Base-by-base conservation (phyloP, 2,113 vertebrate species). In the Nestor notabilis region DNA sequence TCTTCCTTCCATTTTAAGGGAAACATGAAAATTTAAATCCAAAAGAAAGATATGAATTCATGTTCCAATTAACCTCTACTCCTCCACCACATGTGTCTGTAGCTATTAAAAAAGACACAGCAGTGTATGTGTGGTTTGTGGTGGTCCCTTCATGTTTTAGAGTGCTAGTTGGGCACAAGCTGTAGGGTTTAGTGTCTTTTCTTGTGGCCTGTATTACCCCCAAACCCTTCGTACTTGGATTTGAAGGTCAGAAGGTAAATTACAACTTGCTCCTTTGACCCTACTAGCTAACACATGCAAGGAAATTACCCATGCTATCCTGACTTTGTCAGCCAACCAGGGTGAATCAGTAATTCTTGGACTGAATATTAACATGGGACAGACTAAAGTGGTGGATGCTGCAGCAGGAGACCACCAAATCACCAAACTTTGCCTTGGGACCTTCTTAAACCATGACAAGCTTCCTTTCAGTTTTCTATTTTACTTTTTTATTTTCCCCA, bases 401-500 rank as follows among this genome's bases (percentile, higher is more conserved):
- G 24, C 5, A 70, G 9, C 33, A 80, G 3, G 6, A 35, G 33
- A 49, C 35, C 39, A 87, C 11, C 52, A 68, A 35, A 56, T 33
- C 35, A 28, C 10, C 28, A 13, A 16, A 19, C 4, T 47, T 63
- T 75, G 55, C 29, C 33, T 25, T 60, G 23, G 13, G 17, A 7
- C 9, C 33, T 66, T 84, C 56, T 35, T 35, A 35, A 35, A 35
- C 21, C 33, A 58, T 2, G 2, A 24, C 21, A 58, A 58, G 56
- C 13, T 58, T 12, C 39, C 27, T 64, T 49, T 52, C 10, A n/a
- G 27, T 21, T 76, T 78, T n/a, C 43, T 58, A 7, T 15, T 92
- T 44, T 0, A 2, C 33, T 53, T 35, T 27, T 44, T 2, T 15
- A 44, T 43, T 37, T 31, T 15, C 2, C 21, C 16, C 31, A 28